These are phyloP conservation scores for Eudemis profundana DNA, from an alignment of 2,888 invertebrate genomes.

Conservation along the genomic window DNA sequence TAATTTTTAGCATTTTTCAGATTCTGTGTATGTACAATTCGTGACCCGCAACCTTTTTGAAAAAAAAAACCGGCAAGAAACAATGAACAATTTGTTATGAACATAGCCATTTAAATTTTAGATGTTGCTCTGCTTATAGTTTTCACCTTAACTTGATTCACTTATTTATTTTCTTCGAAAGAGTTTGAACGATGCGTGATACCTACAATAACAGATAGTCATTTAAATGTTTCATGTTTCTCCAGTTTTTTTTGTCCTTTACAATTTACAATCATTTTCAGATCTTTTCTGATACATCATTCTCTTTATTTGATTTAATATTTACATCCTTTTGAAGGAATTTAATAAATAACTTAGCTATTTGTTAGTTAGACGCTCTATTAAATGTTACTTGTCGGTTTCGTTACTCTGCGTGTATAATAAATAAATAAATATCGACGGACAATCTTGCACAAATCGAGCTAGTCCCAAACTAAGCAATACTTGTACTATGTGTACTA, in stretches of 20 bases:
- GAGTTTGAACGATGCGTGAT: not conserved
- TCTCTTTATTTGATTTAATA: too few species aligned
- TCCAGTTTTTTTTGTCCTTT: too few species aligned
- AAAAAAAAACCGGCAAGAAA: constrained; percentile 12
- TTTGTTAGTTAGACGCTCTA: not conserved
- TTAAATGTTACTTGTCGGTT: constrained; percentile 25
- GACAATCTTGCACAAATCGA: too few species aligned
- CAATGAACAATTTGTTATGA: constrained; percentile 15
- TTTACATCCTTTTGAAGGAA: too few species aligned
- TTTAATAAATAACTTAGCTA: not conserved
- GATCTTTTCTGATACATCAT: too few species aligned
- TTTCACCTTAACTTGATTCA: not conserved
- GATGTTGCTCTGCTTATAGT: not conserved
- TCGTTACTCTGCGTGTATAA: not conserved
- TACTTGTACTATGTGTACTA: too few species aligned
- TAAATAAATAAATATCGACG: too few species aligned
- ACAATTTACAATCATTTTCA: too few species aligned
- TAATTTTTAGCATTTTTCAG: not conserved
- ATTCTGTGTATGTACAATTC: not conserved
- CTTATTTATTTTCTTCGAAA: too few species aligned
- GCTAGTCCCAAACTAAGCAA: too few species aligned
- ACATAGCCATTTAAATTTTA: not conserved
- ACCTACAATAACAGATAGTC: too few species aligned
- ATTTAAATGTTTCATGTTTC: too few species aligned
- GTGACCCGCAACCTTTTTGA: not conserved